Evolutionary conservation across 2,113 vertebrate genomes (phyloP).

Genomic region (Aspiorhynchus laticeps): DNA sequence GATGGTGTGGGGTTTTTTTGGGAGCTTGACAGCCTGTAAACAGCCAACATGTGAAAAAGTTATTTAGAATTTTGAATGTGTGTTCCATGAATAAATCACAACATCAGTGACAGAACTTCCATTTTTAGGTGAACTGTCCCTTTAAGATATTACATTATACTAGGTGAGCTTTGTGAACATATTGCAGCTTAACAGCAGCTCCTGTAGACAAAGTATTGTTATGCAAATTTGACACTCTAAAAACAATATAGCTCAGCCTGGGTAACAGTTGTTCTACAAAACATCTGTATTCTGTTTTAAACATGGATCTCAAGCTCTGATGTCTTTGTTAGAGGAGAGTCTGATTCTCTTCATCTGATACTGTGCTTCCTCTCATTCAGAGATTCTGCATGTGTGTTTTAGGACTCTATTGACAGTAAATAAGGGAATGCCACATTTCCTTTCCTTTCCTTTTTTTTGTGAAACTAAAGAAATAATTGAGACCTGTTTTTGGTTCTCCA

Average conservation of each 20-base stretch:
- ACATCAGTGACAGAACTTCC: background rate
- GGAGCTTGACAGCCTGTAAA: background rate
- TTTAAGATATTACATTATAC: background rate
- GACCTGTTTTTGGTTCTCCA: background rate
- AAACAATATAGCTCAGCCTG: background rate
- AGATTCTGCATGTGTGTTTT: background rate
- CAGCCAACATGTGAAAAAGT: background rate
- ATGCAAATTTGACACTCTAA: background rate
- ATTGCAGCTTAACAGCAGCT: background rate
- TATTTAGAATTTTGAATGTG: background rate
- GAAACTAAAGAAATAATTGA: background rate
- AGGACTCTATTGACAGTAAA: constrained; percentile 20
- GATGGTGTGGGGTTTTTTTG: background rate
- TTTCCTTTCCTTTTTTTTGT: background rate
- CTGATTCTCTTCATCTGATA: too few species aligned
- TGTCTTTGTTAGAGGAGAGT: background rate
- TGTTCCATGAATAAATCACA: background rate
- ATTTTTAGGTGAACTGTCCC: background rate
- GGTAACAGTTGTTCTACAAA: background rate
- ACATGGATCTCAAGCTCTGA: background rate
- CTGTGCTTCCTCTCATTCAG: background rate
- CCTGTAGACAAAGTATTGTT: background rate
- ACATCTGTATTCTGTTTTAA: background rate
- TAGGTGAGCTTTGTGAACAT: background rate
- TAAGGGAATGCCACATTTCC: background rate